phyloP scores from a whole-genome alignment of 2,888 invertebrate species.

The Hirtodrosophila cameraria region DNA sequence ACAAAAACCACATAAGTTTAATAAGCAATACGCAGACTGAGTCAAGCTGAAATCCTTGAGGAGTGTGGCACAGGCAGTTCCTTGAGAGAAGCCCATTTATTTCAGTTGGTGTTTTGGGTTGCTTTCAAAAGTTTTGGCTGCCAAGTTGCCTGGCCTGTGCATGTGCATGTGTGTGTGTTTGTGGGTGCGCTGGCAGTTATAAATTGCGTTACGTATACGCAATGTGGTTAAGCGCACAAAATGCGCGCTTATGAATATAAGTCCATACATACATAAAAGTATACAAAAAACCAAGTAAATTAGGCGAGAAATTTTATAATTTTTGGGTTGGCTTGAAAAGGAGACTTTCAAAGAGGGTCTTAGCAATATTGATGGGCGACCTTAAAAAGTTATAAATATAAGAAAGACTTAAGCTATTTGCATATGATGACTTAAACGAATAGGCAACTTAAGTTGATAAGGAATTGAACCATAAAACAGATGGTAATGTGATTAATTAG shows the following conservation, averaged over 20 bases:
- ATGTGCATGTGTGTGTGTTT: constrained; percentile 6
- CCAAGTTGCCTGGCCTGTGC: not conserved
- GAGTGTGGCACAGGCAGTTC: not conserved
- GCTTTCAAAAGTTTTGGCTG: constrained; percentile 22
- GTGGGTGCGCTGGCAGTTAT: constrained; percentile 48
- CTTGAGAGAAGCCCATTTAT: constrained; percentile 34
- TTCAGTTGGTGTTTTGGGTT: constrained; percentile 26
- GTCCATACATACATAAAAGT: constrained; percentile 10
- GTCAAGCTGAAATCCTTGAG: constrained; percentile 14
- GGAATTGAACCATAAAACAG: too few species aligned
- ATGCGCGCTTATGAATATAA: constrained; percentile 64
- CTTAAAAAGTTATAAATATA: too few species aligned
- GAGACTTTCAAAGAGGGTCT: too few species aligned
- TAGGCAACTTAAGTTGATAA: too few species aligned
- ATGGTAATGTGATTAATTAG: too few species aligned
- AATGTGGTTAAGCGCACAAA: constrained; percentile 62
- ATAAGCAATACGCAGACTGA: constrained; percentile 29
- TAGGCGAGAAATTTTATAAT: constrained; percentile 69
- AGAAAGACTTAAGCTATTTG: too few species aligned
- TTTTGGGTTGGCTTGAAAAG: constrained; percentile 2
- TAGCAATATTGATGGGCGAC: too few species aligned
- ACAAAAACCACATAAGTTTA: constrained; percentile 23
- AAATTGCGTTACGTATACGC: constrained; percentile 74
- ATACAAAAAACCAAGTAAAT: constrained; percentile 54
- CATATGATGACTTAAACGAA: too few species aligned